These are phyloP conservation scores for Drosophila monieri DNA, from an alignment of 2,888 invertebrate genomes.

Conservation along the genomic window DNA sequence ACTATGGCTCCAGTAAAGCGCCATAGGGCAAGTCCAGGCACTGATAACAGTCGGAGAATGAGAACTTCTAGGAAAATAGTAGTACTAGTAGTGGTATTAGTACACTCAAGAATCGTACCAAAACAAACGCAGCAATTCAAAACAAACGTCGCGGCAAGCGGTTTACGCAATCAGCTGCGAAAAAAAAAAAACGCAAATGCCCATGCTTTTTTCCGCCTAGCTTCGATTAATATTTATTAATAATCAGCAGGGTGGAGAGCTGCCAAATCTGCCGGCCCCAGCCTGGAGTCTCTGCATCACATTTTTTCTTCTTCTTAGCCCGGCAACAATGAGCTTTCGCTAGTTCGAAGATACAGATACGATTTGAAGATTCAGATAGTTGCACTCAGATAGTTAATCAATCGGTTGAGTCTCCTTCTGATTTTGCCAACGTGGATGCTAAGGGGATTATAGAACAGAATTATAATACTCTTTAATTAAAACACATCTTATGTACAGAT, in stretches of 20 bases:
- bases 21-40: conserved; percentile 40
- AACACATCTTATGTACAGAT: neutral
- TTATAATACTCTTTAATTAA: neutral
- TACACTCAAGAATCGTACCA: conserved; percentile 61
- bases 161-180: conserved; percentile 50
- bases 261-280: neutral
- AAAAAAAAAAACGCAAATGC: conserved; percentile 25
- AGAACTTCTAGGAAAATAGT: neutral
- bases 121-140: conserved; percentile 74
- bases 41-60: conserved; percentile 54
- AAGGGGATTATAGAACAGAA: neutral
- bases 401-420: neutral
- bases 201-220: neutral
- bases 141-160: conserved; percentile 52
- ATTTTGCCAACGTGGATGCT: neutral
- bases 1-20: conserved; percentile 34
- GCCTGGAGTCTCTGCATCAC: conserved; percentile 6
- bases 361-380: neutral
- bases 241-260: conserved; percentile 26
- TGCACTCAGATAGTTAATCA: neutral
- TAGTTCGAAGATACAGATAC: too few species aligned
- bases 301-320: neutral
- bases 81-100: neutral
- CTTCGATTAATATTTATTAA: conserved; percentile 38
- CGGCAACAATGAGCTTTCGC: too few species aligned